phyloP scores from a whole-genome alignment of 2,797 vertebrate species.

The Bryconaethiops microstoma region DNA sequence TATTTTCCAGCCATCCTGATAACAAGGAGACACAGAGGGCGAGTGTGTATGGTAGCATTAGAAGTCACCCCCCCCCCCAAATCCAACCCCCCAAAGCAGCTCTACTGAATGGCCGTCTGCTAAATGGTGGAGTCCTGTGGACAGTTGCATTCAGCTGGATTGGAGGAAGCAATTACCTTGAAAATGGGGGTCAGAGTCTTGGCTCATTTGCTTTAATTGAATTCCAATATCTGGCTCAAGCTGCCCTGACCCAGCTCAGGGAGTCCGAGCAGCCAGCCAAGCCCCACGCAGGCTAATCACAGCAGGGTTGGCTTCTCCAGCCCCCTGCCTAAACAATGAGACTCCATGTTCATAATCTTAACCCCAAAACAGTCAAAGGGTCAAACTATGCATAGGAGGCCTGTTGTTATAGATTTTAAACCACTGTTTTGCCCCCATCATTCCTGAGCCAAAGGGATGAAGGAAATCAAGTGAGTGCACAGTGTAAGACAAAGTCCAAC shows the following conservation, averaged over 20 bases:
- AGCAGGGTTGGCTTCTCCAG: conserved; percentile 56
- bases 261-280: conserved; percentile 69
- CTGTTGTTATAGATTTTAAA: neutral
- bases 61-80: neutral
- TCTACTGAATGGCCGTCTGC: conserved; percentile 68
- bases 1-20: conserved; percentile 43
- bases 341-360: conserved; percentile 49
- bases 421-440: neutral
- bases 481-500: neutral
- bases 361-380: conserved; percentile 24
- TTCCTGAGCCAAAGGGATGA: neutral
- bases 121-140: conserved; percentile 70
- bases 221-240: conserved; percentile 82
- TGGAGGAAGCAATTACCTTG: conserved; percentile 84
- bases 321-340: conserved; percentile 12
- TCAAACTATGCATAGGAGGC: conserved; percentile 11
- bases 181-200: conserved; percentile 81
- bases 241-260: conserved; percentile 61
- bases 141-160: conserved; percentile 68
- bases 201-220: conserved; percentile 84
- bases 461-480: neutral
- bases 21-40: conserved; percentile 57
- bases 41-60: conserved; percentile 28
- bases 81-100: conserved; percentile 50
- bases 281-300: conserved; percentile 58